Percentiles rank a stretch among this genome's conserved stretches.
These are phyloP conservation scores for Tiliqua scincoides DNA, from an alignment of 2,113 vertebrate genomes.

Conservation along the genomic window DNA sequence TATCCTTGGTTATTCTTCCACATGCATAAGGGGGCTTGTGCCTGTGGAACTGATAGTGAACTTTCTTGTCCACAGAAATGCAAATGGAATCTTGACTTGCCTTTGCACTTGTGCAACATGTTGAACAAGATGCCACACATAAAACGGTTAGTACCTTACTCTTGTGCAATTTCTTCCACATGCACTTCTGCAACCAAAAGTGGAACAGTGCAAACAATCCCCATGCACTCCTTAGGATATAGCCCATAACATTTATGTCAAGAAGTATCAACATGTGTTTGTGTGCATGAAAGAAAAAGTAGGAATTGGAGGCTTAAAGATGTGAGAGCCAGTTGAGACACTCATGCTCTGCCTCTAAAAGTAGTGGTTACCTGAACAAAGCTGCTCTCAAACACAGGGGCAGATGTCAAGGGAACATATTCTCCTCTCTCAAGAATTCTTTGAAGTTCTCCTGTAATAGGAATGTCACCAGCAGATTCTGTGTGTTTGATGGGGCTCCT, in stretches of 20 bases:
- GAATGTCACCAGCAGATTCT: background rate
- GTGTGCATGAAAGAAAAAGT: background rate
- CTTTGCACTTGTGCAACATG: too few relatives aligned
- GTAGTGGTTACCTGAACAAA: conserved; percentile 71
- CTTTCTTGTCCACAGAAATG: background rate
- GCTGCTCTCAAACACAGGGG: conserved; percentile 69
- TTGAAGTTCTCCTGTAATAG: conserved; percentile 45
- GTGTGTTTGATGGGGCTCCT: background rate
- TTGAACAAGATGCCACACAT: too few relatives aligned
- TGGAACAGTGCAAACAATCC: too few relatives aligned
- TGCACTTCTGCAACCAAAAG: too few relatives aligned
- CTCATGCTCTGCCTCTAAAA: background rate
- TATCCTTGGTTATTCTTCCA: too few relatives aligned
- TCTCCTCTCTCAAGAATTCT: conserved; percentile 60
- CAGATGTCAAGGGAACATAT: conserved; percentile 56
- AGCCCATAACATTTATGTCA: too few relatives aligned
- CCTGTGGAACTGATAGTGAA: too few relatives aligned
- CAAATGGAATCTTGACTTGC: too few relatives aligned
- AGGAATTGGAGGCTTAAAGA: background rate
- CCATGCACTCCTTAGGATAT: too few relatives aligned
- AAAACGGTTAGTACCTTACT: too few relatives aligned
- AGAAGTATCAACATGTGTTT: background rate
- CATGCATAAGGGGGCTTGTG: too few relatives aligned
- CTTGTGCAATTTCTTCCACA: too few relatives aligned
- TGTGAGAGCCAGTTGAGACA: background rate